Evolutionary conservation across 1,140 invertebrate species (phyloP), one percentile per base, ranked within the genome.

Genomic region (Drosophila ficusphila): DNA sequence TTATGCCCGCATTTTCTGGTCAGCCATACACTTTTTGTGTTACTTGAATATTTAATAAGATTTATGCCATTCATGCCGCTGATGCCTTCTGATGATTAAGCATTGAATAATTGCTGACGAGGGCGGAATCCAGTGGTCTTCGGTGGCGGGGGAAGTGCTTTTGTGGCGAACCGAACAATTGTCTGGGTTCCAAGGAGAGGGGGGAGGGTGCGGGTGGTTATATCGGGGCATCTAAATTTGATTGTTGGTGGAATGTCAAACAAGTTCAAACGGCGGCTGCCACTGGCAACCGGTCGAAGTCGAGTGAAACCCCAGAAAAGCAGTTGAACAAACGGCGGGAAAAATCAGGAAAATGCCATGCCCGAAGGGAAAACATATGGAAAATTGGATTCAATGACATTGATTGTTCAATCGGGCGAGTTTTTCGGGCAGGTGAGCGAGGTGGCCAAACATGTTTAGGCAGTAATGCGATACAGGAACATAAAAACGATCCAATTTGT

Each of bases 1-100:
- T 85, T 85, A 88, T 70, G 82, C 81, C 81, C 81, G 81, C 81
- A 85, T 78, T 83, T 83, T 85, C 83, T 79, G 56, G 38, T 19
- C 12, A 12, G 12, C 6, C 16, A 2, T 31, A 38, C 29, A 51
- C 42, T 49, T 74, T 74, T 57, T 67, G 36, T 58, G 56, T 64
- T 68, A 76, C 51, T 76, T 51, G 51, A 81, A 76, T 81, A 79
- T 81, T 85, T 86, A 76, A 85, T 86, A 81, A 61, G 81, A 78
- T 73, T 76, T 74, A 71, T 70, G 81, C 25, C 64, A 67, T 67
- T 67, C 64, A 67, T 67, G 44, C 36, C 60, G 27, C 27, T 29
- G 61, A 65, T 67, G 61, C 27, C 62, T 49, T 36, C 44, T 18
- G 42, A 38, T 71, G 67, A 61, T 52, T 46, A 51, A 61, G 69